Percentiles rank a stretch among this genome's conserved stretches.
Conservation (phyloP, 2,797 vertebrate species). For the Lutjanus argentimaculatus region DNA sequence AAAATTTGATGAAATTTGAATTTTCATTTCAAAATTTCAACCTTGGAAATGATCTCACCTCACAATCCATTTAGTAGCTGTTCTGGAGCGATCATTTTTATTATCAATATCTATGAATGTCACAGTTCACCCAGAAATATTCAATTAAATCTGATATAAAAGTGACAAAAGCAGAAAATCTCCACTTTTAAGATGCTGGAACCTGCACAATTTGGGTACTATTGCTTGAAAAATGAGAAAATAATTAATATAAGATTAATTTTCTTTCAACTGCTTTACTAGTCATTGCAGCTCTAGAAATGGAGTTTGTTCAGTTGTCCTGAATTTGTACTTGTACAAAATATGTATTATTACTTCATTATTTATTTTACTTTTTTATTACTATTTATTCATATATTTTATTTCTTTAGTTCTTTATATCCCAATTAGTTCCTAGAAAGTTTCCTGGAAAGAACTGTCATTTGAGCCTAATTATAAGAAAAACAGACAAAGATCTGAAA, state of each 20-base stretch:
- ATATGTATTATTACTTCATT: too few relatives aligned
- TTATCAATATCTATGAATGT: background rate
- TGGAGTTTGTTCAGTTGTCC: background rate
- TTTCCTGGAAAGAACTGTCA: background rate
- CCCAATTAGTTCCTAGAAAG: background rate
- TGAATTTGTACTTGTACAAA: too few relatives aligned
- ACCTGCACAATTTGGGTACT: background rate
- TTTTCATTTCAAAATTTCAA: too few relatives aligned
- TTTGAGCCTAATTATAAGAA: background rate
- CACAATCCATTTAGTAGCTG: background rate
- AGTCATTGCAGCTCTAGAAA: background rate
- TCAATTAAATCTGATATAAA: background rate
- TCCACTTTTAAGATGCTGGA: background rate
- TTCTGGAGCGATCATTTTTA: background rate
- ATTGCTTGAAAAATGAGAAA: background rate
- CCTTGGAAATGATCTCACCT: too few relatives aligned
- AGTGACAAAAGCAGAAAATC: background rate
- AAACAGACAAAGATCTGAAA: background rate
- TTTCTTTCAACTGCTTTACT: too few relatives aligned
- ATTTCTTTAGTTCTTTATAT: too few relatives aligned
- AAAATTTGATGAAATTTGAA: too few relatives aligned
- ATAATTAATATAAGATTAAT: too few relatives aligned
- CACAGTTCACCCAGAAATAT: background rate
- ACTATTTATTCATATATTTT: background rate
- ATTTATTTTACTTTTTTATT: too few relatives aligned